Conservation (phyloP, 2,113 vertebrate genomes). For the Mystacornis crossleyi region DNA sequence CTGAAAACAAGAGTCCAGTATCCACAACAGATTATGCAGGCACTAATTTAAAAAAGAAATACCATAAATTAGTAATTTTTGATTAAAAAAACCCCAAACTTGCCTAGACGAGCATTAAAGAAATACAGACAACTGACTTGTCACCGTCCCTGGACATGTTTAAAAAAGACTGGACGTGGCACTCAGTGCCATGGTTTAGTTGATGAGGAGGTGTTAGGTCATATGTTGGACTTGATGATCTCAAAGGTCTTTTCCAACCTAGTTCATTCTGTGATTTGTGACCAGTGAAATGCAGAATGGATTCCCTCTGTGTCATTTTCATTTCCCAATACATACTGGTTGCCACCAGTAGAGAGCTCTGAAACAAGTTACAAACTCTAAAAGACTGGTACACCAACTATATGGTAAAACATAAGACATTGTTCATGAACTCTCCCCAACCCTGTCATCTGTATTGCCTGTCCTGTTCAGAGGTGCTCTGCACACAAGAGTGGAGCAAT, state of each 20-base stretch:
- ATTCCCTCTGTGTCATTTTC: background rate
- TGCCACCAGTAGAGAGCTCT: background rate
- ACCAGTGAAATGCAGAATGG: background rate
- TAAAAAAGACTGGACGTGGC: too few species aligned
- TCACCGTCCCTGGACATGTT: too few species aligned
- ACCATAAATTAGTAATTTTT: background rate
- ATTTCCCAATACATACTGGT: background rate
- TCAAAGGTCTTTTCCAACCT: too few species aligned
- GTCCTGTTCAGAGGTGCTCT: background rate
- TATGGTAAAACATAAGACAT: fast-evolving
- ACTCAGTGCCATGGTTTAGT: too few species aligned
- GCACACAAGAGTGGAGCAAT: background rate
- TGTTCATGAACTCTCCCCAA: background rate
- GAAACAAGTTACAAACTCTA: background rate
- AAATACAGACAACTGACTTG: background rate
- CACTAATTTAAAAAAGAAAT: background rate
- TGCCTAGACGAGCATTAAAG: background rate
- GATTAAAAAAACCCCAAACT: background rate
- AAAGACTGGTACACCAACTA: background rate
- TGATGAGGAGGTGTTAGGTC: too few species aligned
- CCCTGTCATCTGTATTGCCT: background rate
- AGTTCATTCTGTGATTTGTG: too few species aligned
- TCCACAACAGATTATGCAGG: background rate
- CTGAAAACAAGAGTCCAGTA: background rate
- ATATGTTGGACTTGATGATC: too few species aligned